These are phyloP conservation scores for Invenusta paracnida DNA, from an alignment of 2,888 invertebrate species.

Conservation along the genomic window DNA sequence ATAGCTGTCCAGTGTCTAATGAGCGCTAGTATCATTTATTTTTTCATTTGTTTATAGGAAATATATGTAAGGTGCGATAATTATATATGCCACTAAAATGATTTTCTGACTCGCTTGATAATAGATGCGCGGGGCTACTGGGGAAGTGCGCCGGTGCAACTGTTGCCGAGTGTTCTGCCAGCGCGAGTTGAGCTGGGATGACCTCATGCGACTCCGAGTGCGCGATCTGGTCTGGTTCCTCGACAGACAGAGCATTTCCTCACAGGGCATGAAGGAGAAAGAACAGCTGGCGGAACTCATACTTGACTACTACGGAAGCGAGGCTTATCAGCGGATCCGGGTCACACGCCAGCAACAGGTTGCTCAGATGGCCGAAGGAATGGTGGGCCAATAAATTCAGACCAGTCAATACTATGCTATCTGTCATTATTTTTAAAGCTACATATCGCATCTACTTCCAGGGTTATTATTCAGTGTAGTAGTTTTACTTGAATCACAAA, in stretches of 20 bases:
- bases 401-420: neutral
- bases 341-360: neutral
- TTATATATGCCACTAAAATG: too few relatives aligned
- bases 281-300: slow-evolving; percentile 56
- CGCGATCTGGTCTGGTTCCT: slow-evolving; percentile 54
- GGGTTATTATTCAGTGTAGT: too few relatives aligned
- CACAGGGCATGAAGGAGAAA: slow-evolving; percentile 55
- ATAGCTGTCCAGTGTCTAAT: too few relatives aligned
- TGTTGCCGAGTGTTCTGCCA: neutral
- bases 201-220: neutral
- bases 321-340: slow-evolving; percentile 42
- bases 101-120: too few relatives aligned
- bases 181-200: neutral
- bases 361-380: neutral
- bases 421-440: too few relatives aligned
- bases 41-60: too few relatives aligned
- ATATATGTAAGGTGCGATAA: too few relatives aligned
- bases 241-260: slow-evolving; percentile 51
- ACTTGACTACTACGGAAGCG: slow-evolving; percentile 48
- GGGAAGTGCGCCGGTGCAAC: neutral
- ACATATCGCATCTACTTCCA: too few relatives aligned
- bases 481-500: too few relatives aligned
- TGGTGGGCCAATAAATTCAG: neutral
- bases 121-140: too few relatives aligned
- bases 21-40: too few relatives aligned